These are phyloP conservation scores for Varroa destructor DNA, from an alignment of 1,140 invertebrate genomes.

Conservation along the genomic window DNA sequence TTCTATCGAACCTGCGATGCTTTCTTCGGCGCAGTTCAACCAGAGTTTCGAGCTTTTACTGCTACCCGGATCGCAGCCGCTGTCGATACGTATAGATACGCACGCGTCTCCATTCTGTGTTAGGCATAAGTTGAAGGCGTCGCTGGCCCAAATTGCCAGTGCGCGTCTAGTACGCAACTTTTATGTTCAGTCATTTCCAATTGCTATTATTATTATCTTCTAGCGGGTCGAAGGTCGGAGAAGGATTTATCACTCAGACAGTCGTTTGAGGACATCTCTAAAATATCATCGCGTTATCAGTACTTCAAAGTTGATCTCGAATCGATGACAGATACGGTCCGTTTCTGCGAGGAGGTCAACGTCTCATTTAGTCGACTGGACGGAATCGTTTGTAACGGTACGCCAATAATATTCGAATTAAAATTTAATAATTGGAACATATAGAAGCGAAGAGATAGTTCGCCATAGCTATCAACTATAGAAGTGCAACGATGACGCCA, in stretches of 20 bases:
- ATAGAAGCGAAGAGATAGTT: too few species aligned
- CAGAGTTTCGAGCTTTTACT: too few species aligned
- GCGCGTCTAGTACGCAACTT: too few species aligned
- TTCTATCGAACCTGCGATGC: too few species aligned
- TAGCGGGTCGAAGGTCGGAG: background rate
- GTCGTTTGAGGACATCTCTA: background rate
- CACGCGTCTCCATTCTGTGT: too few species aligned
- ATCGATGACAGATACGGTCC: background rate
- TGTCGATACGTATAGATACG: too few species aligned
- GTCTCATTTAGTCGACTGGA: background rate
- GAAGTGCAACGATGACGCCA: background rate
- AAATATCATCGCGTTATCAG: background rate
- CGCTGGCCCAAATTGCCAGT: too few species aligned
- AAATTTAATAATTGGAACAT: too few species aligned
- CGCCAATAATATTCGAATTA: background rate
- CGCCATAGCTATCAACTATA: background rate
- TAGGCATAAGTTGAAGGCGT: too few species aligned
- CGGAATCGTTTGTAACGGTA: conserved; percentile 15
- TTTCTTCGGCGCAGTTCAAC: too few species aligned
- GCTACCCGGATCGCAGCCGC: too few species aligned
- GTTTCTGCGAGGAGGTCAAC: conserved; percentile 7
- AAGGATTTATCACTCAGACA: background rate
- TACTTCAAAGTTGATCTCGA: conserved; percentile 7
- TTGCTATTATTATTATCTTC: background rate
- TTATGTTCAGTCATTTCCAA: too few species aligned